Evolutionary conservation across 2,888 invertebrate species (phyloP).

Genomic region (Punctoribates punctum): DNA sequence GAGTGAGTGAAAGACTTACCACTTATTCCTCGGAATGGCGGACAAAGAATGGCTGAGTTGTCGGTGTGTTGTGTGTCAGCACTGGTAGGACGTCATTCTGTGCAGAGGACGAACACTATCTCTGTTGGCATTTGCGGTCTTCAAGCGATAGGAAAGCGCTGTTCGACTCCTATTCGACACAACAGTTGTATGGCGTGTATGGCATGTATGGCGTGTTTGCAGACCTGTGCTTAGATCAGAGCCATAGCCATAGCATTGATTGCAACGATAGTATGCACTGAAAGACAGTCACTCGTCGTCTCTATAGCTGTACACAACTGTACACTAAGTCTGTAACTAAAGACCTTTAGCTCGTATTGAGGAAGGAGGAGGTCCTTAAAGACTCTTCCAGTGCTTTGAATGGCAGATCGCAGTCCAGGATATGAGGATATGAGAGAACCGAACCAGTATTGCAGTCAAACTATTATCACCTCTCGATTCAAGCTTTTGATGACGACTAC

Average conservation of each 20-base stretch:
- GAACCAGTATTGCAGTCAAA: not conserved
- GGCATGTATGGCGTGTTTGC: conserved; percentile 18
- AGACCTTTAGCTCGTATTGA: conserved; percentile 25
- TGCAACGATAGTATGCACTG: not conserved
- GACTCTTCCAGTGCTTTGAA: not conserved
- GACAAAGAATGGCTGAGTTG: no score
- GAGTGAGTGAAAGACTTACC: no score
- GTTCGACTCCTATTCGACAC: not conserved
- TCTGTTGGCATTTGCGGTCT: no score
- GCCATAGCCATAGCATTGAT: conserved; percentile 15
- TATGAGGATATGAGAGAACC: conserved; percentile 4
- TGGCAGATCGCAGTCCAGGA: not conserved
- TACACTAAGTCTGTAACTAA: not conserved
- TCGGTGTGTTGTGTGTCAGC: no score
- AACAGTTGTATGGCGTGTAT: conserved; percentile 12
- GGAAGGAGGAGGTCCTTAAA: conserved; percentile 34
- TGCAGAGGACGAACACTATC: no score
- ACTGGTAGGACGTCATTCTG: no score
- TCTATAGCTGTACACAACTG: not conserved
- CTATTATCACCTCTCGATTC: conserved; percentile 19
- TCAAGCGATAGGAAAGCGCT: no score
- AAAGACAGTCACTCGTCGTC: conserved; percentile 1
- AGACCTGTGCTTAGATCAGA: no score
- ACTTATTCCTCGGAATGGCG: no score
- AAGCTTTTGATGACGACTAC: conserved; percentile 18